Evolutionary conservation across 2,113 vertebrate species (phyloP).

Genomic region (Merops nubicus): DNA sequence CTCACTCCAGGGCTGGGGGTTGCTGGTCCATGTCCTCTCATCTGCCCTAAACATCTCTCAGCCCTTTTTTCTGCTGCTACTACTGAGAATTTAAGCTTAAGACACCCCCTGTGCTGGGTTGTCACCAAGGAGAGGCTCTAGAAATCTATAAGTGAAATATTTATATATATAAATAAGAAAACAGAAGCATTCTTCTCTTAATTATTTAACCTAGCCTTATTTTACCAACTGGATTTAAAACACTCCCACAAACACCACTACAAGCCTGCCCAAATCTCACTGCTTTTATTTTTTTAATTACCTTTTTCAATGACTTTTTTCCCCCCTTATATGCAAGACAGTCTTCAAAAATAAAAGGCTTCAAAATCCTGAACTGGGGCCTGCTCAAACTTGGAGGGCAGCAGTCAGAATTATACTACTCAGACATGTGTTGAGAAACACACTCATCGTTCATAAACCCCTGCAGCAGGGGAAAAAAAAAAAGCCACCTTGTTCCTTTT

Average conservation of each 20-base stretch:
- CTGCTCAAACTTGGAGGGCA: not conserved
- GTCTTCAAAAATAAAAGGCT: not conserved
- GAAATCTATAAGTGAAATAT: too few relatives aligned
- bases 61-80: not conserved
- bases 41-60: not conserved
- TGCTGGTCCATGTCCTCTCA: accelerated
- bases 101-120: accelerated
- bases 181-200: too few relatives aligned
- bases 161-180: too few relatives aligned
- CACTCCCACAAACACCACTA: not conserved
- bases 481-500: not conserved
- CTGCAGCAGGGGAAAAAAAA: not conserved
- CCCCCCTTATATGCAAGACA: not conserved
- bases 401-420: not conserved
- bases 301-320: not conserved
- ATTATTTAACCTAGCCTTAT: not conserved
- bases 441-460: not conserved
- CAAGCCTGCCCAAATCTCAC: not conserved
- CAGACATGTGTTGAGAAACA: not conserved
- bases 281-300: too few relatives aligned
- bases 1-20: accelerated
- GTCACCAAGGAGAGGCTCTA: not conserved
- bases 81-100: not conserved
- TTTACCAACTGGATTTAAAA: not conserved
- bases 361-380: not conserved